Conservation (phyloP, 2,113 vertebrate species). For the Podarcis raffonei region DNA sequence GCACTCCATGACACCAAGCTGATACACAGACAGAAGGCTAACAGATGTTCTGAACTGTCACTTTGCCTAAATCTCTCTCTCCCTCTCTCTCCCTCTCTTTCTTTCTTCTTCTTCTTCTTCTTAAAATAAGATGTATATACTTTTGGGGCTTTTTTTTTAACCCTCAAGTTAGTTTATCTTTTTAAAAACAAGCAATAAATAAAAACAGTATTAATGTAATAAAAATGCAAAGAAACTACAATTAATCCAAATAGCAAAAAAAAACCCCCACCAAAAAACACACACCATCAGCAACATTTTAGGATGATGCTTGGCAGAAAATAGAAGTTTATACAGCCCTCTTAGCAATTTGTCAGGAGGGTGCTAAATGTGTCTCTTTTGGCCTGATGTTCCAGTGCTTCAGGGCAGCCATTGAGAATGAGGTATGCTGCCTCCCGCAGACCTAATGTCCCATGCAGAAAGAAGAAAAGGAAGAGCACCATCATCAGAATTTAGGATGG, state of each 20-base stretch:
- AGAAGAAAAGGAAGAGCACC: not conserved
- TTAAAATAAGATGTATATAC: not conserved
- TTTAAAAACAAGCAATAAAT: not conserved
- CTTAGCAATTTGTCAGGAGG: not conserved
- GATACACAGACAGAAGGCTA: constrained; percentile 81
- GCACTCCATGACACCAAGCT: constrained; percentile 80
- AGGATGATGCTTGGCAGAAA: not conserved
- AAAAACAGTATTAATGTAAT: not conserved
- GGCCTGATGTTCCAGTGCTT: not conserved
- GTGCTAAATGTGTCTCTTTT: not conserved
- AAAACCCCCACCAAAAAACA: no score
- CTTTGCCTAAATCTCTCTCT: constrained; percentile 73
- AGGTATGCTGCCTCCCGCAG: not conserved
- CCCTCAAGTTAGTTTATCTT: not conserved
- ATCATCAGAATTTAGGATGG: not conserved
- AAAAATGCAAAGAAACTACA: not conserved
- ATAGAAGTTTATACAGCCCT: not conserved
- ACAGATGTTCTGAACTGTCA: constrained; percentile 91
- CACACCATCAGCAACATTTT: not conserved
- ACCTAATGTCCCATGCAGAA: not conserved
- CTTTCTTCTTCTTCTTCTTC: not conserved
- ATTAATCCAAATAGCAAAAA: not conserved
- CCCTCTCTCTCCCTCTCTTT: constrained; percentile 35
- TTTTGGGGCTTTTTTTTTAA: not conserved
- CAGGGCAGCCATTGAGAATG: not conserved